Evolutionary conservation across 2,888 invertebrate species (phyloP).

Genomic region (Amphiduros pacificus): DNA sequence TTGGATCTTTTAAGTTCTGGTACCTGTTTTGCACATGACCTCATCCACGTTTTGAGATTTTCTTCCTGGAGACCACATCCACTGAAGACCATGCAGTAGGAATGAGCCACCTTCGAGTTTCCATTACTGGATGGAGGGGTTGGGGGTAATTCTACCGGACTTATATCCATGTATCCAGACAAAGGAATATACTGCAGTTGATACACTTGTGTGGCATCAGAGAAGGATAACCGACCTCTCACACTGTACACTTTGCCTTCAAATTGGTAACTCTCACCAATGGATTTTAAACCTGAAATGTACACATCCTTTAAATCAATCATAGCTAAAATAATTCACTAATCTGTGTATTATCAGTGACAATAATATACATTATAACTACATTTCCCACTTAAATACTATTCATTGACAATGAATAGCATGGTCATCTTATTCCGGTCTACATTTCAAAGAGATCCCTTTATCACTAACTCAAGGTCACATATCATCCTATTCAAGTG

Average conservation of each 20-base stretch:
- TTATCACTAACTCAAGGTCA: too few relatives aligned
- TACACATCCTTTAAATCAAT: too few relatives aligned
- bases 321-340: too few relatives aligned
- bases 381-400: too few relatives aligned
- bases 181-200: constrained; percentile 32
- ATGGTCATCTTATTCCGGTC: too few relatives aligned
- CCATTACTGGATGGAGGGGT: not conserved
- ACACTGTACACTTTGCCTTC: constrained; percentile 48
- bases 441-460: too few relatives aligned
- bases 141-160: constrained; percentile 3
- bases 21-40: constrained; percentile 47
- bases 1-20: not conserved
- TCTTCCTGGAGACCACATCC: constrained; percentile 40
- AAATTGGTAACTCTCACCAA: constrained; percentile 35
- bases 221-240: constrained; percentile 39
- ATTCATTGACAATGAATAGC: too few relatives aligned
- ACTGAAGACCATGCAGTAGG: constrained; percentile 41
- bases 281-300: constrained; percentile 36
- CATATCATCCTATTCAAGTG: too few relatives aligned
- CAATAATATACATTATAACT: too few relatives aligned
- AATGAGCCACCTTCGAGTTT: not conserved
- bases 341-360: too few relatives aligned
- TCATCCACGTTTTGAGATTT: constrained; percentile 44
- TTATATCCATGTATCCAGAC: constrained; percentile 26
- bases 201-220: constrained; percentile 28